phyloP scores from a whole-genome alignment of 2,797 vertebrate species.

The Moxostoma hubbsi region DNA sequence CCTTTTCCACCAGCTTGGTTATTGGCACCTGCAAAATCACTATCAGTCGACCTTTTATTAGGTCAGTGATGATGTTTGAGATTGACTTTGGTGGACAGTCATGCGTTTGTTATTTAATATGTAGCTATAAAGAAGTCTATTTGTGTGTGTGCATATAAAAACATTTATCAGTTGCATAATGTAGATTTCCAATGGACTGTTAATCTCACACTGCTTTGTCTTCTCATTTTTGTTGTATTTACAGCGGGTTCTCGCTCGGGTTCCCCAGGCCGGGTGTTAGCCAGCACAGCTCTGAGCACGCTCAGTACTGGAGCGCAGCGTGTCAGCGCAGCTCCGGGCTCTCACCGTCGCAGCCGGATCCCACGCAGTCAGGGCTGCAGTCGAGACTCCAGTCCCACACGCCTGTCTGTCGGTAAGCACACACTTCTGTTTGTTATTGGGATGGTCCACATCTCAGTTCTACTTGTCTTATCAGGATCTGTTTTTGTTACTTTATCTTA shows the following conservation, averaged over 20 bases:
- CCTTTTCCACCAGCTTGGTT: no score
- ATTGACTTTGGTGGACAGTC: slow-evolving; percentile 9
- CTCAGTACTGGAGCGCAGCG: slow-evolving; percentile 89
- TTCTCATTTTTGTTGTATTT: slow-evolving; percentile 32
- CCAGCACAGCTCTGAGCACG: slow-evolving; percentile 91
- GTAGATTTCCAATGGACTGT: not conserved
- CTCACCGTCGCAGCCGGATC: slow-evolving; percentile 91
- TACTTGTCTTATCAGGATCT: no score
- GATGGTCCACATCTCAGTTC: not conserved
- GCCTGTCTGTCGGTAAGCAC: slow-evolving; percentile 91
- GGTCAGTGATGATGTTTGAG: slow-evolving; percentile 25
- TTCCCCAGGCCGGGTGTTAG: slow-evolving; percentile 93
- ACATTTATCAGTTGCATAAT: not conserved
- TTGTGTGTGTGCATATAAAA: not conserved
- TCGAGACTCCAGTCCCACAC: slow-evolving; percentile 94
- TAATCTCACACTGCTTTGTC: not conserved
- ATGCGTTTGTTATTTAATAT: slow-evolving; percentile 26
- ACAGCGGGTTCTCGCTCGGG: slow-evolving; percentile 96
- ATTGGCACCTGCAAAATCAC: no score
- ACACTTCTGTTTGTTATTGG: not conserved
- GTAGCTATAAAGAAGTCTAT: not conserved
- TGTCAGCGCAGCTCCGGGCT: slow-evolving; percentile 72
- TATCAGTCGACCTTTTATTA: not conserved
- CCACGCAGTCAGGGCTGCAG: slow-evolving; percentile 97
- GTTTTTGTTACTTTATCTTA: no score